Base-by-base conservation (phyloP, 1,140 invertebrate species). In the Dinoponera quadriceps region DNA sequence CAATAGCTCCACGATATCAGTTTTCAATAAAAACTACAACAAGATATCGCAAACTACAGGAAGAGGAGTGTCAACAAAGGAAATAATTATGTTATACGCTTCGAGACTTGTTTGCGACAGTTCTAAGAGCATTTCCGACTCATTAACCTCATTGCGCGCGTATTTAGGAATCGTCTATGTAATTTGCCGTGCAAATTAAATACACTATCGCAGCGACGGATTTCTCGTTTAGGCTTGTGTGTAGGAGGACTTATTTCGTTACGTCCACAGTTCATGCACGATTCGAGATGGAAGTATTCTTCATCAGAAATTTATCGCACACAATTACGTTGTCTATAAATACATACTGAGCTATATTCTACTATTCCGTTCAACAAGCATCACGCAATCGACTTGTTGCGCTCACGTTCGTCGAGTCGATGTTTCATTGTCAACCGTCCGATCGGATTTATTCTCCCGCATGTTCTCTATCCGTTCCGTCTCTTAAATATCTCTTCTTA, bases 371-470 rank as follows among this genome's bases (percentile, higher is more conserved):
- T 11, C 16, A 4, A n/a, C 4, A 27, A 44, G 54, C 33, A 55
- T 20, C n/a, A 44, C 22, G 22, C 33, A 20, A 72, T 55, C 18
- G 16, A 74, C 71, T 74, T 74, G 72, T 74, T 62, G 57, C 57
- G 25, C 18, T 57, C 49, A 25, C 29, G 16, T 14, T 62, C 5
- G 4, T 62, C 48, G 22, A n/a, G 25, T 13, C 16, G 25, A 69
- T 62, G 1, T 62, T 49, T 74, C 14, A 14, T 62, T 20, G 51
- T 38, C 25, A 38, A 62, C 18, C 18, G 29, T 48, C 38, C 27
- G 7, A 4, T 60, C 11, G 18, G 49, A 13, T 20, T 72, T 14
- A 44, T 2, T n/a, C 14, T 59, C 16, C 22, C 7, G 5, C 71
- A 22, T 1, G 20, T 9, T 69, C 25, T 66, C 44, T 44, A 68